Evolutionary conservation across 2,888 invertebrate species (phyloP), one percentile per base, ranked within the genome.

Genomic region (Eupsilia transversa): DNA sequence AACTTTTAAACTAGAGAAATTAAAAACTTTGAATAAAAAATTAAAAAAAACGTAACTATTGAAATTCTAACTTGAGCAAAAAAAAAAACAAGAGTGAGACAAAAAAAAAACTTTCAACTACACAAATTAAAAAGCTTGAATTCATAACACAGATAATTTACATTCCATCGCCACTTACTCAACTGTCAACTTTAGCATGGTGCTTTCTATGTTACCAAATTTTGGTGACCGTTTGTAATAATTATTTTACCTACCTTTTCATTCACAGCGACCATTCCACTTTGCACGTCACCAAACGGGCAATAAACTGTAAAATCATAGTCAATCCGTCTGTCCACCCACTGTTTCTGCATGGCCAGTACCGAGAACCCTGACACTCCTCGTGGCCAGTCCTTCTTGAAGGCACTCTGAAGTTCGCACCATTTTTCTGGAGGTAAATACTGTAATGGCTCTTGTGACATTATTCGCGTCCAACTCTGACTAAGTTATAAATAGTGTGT

Each of bases 251-350:
- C 3, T 86, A 94, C 95, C 90, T 92, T 92, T 27, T 86, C 79
- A 85, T 92, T 92, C 10, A 94, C 71, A 33, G 92, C 93, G 0
- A 94, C 90, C 77, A 94, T 92, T 43, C 96, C 96, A 82, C 93
- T 93, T 3, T 84, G 65, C 46, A 93, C 87, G 68, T 95, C 90
- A 49, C 95, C 96, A 52, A 89, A 89, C 2, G 96, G 96, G 65
- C 95, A 94, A 74, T 92, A 96, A 23, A 96, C 93, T 84, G 91
- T 90, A 71, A 95, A 91, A 23, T 89, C 89, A 64, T 92, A 88
- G 27, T 88, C 77, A 5, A 91, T 83, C 1, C 92, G 88, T 56
- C 86, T 81, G 38, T 89, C 87, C 2, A 89, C 74, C 91, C 95
- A 94, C 33, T 86, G 81, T 61, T 91, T 91, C 71, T 93, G 92